Evolutionary conservation across 1,140 invertebrate species (phyloP).

Genomic region (Halesus radiatus): DNA sequence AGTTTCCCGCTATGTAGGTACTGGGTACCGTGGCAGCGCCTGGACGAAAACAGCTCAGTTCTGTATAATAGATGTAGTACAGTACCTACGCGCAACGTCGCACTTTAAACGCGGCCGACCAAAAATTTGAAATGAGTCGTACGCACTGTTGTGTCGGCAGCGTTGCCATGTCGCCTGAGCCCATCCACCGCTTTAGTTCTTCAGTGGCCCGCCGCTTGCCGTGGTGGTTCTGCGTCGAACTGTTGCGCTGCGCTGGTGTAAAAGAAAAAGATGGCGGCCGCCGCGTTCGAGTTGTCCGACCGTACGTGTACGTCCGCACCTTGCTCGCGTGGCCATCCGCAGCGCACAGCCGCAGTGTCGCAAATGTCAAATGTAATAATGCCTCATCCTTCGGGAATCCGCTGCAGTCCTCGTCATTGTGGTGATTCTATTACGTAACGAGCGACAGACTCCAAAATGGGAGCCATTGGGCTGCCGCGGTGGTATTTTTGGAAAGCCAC

Average conservation of each 20-base stretch:
- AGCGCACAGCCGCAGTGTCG: slow-evolving; percentile 33
- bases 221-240: slow-evolving; percentile 13
- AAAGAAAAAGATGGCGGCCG: slow-evolving; percentile 36
- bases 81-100: slow-evolving; percentile 29
- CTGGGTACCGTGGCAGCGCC: background rate
- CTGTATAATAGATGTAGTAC: too few species aligned
- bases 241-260: slow-evolving; percentile 23
- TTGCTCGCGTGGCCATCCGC: slow-evolving; percentile 22
- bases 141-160: slow-evolving; percentile 3
- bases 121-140: slow-evolving; percentile 10
- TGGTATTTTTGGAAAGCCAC: slow-evolving; percentile 50
- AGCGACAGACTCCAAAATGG: slow-evolving; percentile 5
- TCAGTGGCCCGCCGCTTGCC: slow-evolving; percentile 45
- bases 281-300: slow-evolving; percentile 27
- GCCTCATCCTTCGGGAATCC: slow-evolving; percentile 36
- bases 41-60: background rate
- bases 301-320: slow-evolving; percentile 35
- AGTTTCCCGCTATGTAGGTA: background rate
- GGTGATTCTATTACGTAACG: slow-evolving; percentile 24
- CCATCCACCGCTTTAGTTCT: slow-evolving; percentile 9
- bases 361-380: background rate
- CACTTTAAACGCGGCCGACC: slow-evolving; percentile 14
- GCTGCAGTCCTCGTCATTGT: slow-evolving; percentile 20
- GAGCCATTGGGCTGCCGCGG: slow-evolving; percentile 26
- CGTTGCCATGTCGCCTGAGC: slow-evolving; percentile 41